Base-by-base conservation (phyloP, 2,113 vertebrate species). In the Vulpes lagopus region DNA sequence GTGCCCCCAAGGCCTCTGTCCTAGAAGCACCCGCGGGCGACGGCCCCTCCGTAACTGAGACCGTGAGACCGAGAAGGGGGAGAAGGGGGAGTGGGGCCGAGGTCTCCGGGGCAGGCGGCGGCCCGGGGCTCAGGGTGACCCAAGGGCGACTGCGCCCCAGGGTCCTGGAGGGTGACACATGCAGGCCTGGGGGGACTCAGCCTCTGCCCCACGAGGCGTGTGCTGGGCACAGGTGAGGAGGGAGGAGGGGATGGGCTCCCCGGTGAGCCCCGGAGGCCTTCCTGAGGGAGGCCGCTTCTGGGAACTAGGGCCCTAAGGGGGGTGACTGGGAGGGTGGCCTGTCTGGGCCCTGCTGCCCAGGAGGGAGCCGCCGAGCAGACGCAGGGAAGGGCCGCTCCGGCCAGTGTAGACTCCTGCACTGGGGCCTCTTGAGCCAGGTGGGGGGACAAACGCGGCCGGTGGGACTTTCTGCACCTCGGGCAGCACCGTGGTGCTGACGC, bases 391-490 rank as follows among this genome's bases (percentile, higher is more conserved):
- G 8, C 12, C 35, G 1, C 10, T 2, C 8, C 8, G 35, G 20
- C 57, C 51, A 10, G n/a, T 1, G 5, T 2, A 19, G 11, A 5
- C 62, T 64, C 12, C 0, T 0, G 1, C 3, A 2, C 11, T 25
- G 10, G 53, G 92, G 38, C n/a, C 30, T 43, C 10, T 6, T n/a
- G n/a, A 17, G 8, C 49, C 30, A 0, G 43, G 43, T 5, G 15
- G n/a, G 22, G n/a, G n/a, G 4, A 35, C 12, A 9, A 27, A 51
- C 5, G 20, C 3, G 4, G 30, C 27, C 51, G 53, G 38, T 4
- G 30, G 4, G 9, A 27, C 19, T 35, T 71, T 9, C 8, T 14
- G 35, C 0, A 0, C 35, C 32, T 62, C 25, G 1, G n/a, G 51
- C 12, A 8, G 49, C 10, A 5, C 65, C n/a, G 27, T 10, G 10